Evolutionary conservation across 2,113 vertebrate species (phyloP).

Genomic region (Zosterops hypoxanthus): DNA sequence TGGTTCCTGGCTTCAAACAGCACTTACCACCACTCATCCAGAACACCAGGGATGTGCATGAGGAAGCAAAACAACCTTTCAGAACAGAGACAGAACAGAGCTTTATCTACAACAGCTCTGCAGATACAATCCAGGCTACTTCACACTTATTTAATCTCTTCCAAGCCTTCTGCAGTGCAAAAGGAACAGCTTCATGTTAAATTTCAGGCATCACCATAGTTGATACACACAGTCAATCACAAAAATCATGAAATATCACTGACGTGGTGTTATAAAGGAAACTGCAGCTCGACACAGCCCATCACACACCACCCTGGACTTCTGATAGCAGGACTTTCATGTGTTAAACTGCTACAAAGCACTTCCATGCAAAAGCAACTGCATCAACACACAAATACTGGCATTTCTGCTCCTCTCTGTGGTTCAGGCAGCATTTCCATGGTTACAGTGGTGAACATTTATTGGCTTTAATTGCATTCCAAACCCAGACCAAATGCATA

Average conservation of each 20-base stretch:
- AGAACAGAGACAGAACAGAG: neutral
- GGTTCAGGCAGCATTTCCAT: constrained; percentile 22
- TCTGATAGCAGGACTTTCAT: neutral
- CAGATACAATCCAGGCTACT: neutral
- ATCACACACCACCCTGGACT: neutral
- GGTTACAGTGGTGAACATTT: constrained; percentile 14
- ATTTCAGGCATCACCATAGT: neutral
- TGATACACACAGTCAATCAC: neutral
- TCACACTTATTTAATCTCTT: neutral
- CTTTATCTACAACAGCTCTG: neutral
- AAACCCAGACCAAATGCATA: neutral
- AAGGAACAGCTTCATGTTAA: neutral
- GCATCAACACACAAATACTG: neutral
- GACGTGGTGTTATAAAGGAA: neutral
- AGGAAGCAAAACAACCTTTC: neutral
- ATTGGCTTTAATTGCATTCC: neutral
- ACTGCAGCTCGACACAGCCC: neutral
- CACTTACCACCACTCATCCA: neutral
- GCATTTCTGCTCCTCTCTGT: neutral
- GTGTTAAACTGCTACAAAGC: neutral
- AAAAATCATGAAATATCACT: neutral
- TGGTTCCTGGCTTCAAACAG: neutral
- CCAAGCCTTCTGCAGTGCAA: neutral
- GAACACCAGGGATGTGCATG: neutral
- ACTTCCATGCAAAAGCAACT: neutral